Evolutionary conservation across 2,888 invertebrate species (phyloP).

Genomic region (Punctoribates punctum): DNA sequence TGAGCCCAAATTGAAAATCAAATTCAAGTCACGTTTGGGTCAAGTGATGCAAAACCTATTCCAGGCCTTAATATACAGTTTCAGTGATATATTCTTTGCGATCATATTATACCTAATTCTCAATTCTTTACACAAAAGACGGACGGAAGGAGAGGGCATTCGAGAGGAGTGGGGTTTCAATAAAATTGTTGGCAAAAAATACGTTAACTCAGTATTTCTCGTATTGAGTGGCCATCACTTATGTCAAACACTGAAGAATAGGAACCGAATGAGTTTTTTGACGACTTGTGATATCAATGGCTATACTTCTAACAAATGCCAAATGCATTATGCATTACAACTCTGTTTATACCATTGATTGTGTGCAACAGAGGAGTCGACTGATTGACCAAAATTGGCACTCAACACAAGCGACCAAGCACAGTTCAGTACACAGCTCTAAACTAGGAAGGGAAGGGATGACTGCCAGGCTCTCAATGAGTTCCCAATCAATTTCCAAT

Average conservation of each 20-base stretch:
- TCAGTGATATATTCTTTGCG: not conserved
- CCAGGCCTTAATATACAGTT: no score
- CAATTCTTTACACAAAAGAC: not conserved
- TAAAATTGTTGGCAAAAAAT: not conserved
- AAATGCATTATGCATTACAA: slow-evolving; percentile 25
- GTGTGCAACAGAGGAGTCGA: not conserved
- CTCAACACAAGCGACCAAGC: not conserved
- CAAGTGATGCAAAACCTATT: slow-evolving; percentile 19
- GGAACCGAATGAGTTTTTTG: not conserved
- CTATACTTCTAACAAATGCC: slow-evolving; percentile 16
- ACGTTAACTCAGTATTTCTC: not conserved
- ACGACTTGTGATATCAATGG: slow-evolving; percentile 18
- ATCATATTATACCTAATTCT: slow-evolving; percentile 4
- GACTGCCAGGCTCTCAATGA: not conserved
- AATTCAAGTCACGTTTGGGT: slow-evolving; percentile 7
- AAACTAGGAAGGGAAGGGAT: not conserved
- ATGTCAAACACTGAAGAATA: not conserved
- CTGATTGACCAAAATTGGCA: not conserved
- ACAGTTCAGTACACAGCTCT: not conserved
- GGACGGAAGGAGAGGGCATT: not conserved
- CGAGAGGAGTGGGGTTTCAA: slow-evolving; percentile 7
- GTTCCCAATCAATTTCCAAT: not conserved
- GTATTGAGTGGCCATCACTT: slow-evolving; percentile 13
- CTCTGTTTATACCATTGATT: not conserved
- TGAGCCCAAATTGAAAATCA: not conserved